These are phyloP conservation scores for Lepus townsendii DNA, from an alignment of 2,797 vertebrate species.

Conservation along the genomic window DNA sequence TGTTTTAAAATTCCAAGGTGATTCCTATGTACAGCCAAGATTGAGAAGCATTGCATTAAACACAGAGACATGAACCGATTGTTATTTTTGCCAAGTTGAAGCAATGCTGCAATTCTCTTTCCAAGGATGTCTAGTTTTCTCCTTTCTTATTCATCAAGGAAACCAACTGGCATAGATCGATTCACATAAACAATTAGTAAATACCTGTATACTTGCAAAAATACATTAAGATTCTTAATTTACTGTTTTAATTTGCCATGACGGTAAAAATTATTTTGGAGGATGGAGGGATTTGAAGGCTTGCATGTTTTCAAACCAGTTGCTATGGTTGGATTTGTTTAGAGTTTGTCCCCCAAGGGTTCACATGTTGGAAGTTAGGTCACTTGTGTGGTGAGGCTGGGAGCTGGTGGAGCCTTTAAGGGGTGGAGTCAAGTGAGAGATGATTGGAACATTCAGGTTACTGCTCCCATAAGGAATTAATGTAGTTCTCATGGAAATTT, in stretches of 20 bases:
- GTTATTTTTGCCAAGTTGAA: not conserved
- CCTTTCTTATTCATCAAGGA: not conserved
- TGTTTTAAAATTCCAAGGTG: not conserved
- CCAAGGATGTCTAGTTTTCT: not conserved
- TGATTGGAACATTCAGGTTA: too few relatives aligned
- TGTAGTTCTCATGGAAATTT: too few relatives aligned
- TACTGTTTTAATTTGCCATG: not conserved
- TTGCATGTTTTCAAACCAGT: not conserved
- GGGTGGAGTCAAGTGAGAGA: too few relatives aligned
- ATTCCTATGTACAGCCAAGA: not conserved
- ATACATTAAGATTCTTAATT: not conserved
- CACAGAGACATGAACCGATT: not conserved
- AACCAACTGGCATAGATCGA: not conserved
- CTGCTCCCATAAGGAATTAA: too few relatives aligned
- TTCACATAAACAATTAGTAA: not conserved
- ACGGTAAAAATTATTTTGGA: not conserved
- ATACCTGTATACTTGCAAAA: not conserved
- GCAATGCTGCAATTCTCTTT: not conserved
- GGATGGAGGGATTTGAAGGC: too few relatives aligned
- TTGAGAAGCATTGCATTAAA: not conserved
- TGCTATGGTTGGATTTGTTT: too few relatives aligned
- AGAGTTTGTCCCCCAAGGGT: too few relatives aligned
- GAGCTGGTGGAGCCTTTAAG: too few relatives aligned
- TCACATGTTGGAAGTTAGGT: too few relatives aligned
- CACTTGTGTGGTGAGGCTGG: too few relatives aligned